Percentiles rank a stretch among this genome's conserved stretches.
Evolutionary conservation across 1,140 invertebrate species (phyloP).

Genomic region (Atta texana): DNA sequence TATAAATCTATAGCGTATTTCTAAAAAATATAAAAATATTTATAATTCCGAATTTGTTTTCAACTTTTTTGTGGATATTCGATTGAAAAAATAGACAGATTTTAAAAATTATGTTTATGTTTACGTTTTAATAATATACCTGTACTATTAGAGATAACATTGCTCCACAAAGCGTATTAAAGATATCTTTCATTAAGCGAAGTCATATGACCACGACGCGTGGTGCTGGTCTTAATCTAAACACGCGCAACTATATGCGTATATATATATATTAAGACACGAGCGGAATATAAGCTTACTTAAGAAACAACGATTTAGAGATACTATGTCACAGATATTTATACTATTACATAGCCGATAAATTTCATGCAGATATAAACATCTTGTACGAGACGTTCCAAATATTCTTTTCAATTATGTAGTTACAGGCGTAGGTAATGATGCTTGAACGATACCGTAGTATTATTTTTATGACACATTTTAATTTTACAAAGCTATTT

Average conservation of each 20-base stretch:
- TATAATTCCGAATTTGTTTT: background rate
- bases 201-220: background rate
- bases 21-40: background rate
- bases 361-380: conserved; percentile 57
- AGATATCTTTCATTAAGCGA: conserved; percentile 24
- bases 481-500: conserved; percentile 31
- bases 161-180: conserved; percentile 5
- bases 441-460: background rate
- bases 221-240: conserved; percentile 45
- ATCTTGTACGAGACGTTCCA: background rate
- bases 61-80: background rate
- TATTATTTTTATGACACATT: background rate
- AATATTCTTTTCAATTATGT: background rate
- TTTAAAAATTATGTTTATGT: background rate
- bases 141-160: conserved; percentile 4
- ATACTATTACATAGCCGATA: conserved; percentile 33
- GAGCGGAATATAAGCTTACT: conserved; percentile 52
- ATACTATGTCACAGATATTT: conserved; percentile 54
- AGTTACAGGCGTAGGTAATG: background rate
- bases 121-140: background rate
- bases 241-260: background rate
- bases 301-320: conserved; percentile 52
- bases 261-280: background rate
- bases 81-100: background rate
- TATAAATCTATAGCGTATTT: background rate